Base-by-base conservation (phyloP, 2,888 invertebrate genomes). In the Limnephilus rhombicus region DNA sequence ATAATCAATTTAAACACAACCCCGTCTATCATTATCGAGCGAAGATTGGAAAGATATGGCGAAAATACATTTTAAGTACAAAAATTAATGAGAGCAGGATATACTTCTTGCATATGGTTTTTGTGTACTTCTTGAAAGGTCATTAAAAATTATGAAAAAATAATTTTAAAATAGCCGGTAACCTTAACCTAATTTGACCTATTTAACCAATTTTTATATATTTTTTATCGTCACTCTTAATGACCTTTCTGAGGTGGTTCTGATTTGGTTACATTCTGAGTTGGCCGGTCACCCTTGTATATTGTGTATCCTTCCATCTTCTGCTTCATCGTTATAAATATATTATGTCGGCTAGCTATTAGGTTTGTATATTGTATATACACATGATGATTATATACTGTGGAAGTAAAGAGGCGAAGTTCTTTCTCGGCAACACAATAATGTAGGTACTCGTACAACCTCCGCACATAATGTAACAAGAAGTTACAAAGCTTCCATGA, bases 341-440 rank as follows among this genome's bases (percentile, higher is more conserved):
- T 29, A 83, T 83, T 87, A 13, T 31, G 87, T 87, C 87, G 87
- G 15, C 29, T 53, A 86, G 29, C 86, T 68, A 5, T 68, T 68
- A 24, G 68, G 24, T n/a, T 2, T n/a, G 68, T 68, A 24, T 1
- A 18, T 31, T 31, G 31, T 31, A 18, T 18, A 0, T n/a, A n/a
- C n/a, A 18, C 18, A 53, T 18, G 3, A 53, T 24, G 7, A 9
- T 68, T 24, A 24, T 68, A n/a, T n/a, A 24, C 9, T 49, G 3
- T 49, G 24, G n/a, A 5, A 7, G 68, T 31, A 68, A 68, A 87
- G 53, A 34, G 31, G 87, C 18, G 34, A 53, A 49, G 87, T 53
- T 49, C 68, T 87, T 68, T 87, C 87, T 87, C 15, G 18, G 45
- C 68, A 34, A 87, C 34, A 87, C 87, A 87, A 87, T 49, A 87